A percentile compares a stretch with the other conserved stretches of the same genome.
phyloP scores from a whole-genome alignment of 2,888 invertebrate genomes.

The Melanophora roralis region DNA sequence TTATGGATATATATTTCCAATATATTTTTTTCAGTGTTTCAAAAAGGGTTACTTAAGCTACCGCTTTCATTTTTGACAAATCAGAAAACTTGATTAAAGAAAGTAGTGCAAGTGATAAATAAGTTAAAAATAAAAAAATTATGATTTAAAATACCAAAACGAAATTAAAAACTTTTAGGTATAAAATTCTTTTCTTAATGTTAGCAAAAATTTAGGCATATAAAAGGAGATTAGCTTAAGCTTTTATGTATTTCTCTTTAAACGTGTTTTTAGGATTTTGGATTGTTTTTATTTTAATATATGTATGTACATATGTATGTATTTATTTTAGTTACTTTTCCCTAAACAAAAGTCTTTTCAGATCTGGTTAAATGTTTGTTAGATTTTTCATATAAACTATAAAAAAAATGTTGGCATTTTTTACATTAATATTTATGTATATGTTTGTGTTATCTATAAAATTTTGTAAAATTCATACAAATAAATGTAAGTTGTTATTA shows the following conservation, averaged over 20 bases:
- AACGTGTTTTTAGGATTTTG: not conserved
- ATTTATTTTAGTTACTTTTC: conserved; percentile 43
- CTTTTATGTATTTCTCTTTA: conserved; percentile 3
- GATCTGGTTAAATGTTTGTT: conserved; percentile 8
- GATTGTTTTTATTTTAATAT: not conserved
- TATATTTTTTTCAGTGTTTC: conserved; percentile 11
- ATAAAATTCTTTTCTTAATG: too few species aligned
- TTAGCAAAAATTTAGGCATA: conserved; percentile 37
- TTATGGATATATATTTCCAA: not conserved
- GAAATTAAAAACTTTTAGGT: not conserved
- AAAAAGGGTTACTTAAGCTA: conserved; percentile 43
- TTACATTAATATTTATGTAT: conserved; percentile 48
- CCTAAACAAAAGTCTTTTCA: conserved; percentile 66
- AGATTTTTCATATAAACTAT: conserved; percentile 50
- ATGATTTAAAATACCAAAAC: not conserved
- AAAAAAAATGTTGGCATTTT: conserved; percentile 49
- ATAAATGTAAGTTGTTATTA: conserved; percentile 50
- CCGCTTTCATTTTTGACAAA: conserved; percentile 57
- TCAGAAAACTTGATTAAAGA: conserved; percentile 61
- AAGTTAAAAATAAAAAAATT: not conserved
- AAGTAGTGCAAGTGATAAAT: conserved; percentile 70
- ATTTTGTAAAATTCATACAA: conserved; percentile 54
- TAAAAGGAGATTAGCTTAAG: not conserved
- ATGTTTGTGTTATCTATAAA: conserved; percentile 30
- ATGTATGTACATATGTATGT: too few species aligned